Base-by-base conservation (phyloP, 2,888 invertebrate genomes). In the Cinara cedri region DNA sequence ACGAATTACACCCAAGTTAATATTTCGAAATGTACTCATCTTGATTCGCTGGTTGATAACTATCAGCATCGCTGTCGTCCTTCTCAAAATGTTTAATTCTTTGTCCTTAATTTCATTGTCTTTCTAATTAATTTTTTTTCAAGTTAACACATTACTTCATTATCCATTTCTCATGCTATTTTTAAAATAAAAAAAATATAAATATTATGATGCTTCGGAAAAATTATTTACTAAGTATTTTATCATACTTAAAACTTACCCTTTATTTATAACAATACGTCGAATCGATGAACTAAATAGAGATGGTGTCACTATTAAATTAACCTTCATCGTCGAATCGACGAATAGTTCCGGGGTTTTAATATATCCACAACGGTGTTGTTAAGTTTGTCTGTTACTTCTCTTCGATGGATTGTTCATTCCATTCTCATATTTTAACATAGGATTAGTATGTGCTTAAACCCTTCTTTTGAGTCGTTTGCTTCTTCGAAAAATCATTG, bases 201-300 rank as follows among this genome's bases (percentile, higher is more conserved):
- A 19, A 19, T 54, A 54, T 54, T n/a, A n/a, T n/a, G n/a, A 54
- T 11, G 54, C 54, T 54, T 54, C 54, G 19, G 19, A 57, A 13
- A 57, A 57, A 57, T 57, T 21, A 57, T 57, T 19, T 57, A 57
- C 57, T 57, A 57, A 57, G 21, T 57, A 19, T 24, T 57, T 57
- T n/a, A n/a, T n/a, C 13, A 24, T 19, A 21, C 57, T 57, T 57
- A 57, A 57, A 57, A 57, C 57, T 57, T 57, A 57, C 34, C 60
- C 60, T 60, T 60, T 60, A 26, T 60, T 60, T 60, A 54, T 54
- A 57, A 57, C 57, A 24, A 57, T 57, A 57, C 57, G 57, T 57
- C 57, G 24, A 57, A 57, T 57, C 24, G 57, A 57, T 57, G 24
- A 57, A 57, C 57, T 24, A 57, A 57, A 57, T 24, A 57, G 24